Evolutionary conservation across 2,888 invertebrate genomes (phyloP).

Genomic region (Dasysyrphus tricinctus): DNA sequence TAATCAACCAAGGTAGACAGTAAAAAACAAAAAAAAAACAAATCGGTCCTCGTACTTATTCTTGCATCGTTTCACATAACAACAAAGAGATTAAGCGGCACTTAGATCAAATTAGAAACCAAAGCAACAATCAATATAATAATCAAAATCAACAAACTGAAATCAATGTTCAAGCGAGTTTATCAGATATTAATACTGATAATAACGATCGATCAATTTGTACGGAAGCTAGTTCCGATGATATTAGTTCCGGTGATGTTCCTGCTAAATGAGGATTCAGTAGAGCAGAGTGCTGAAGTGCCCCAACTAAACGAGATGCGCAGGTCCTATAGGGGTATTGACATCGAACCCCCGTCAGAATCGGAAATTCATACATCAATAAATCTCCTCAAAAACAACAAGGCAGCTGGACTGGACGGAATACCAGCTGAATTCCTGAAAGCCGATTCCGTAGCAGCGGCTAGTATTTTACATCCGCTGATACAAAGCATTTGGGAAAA

Average conservation of each 20-base stretch:
- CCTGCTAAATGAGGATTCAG: too few species aligned
- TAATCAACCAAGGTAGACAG: conserved; percentile 68
- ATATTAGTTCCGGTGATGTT: neutral
- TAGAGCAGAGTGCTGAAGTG: too few species aligned
- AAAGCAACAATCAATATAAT: neutral
- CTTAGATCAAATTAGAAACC: conserved; percentile 35
- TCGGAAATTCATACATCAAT: too few species aligned
- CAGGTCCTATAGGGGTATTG: too few species aligned
- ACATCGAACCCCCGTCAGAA: too few species aligned
- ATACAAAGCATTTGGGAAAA: too few species aligned
- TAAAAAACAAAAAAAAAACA: conserved; percentile 55
- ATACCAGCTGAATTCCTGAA: too few species aligned
- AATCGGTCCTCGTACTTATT: conserved; percentile 57
- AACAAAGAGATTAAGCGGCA: conserved; percentile 42
- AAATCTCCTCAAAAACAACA: too few species aligned
- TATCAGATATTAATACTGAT: neutral
- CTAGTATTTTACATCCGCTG: too few species aligned
- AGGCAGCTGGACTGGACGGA: too few species aligned
- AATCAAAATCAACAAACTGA: conserved; percentile 4
- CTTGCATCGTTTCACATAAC: conserved; percentile 39
- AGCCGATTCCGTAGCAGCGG: too few species aligned
- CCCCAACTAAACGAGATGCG: too few species aligned
- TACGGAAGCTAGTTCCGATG: neutral
- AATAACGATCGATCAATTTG: neutral
- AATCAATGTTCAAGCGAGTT: conserved; percentile 7